phyloP scores from a whole-genome alignment of 2,797 vertebrate genomes.

The Cossypha polioptera region DNA sequence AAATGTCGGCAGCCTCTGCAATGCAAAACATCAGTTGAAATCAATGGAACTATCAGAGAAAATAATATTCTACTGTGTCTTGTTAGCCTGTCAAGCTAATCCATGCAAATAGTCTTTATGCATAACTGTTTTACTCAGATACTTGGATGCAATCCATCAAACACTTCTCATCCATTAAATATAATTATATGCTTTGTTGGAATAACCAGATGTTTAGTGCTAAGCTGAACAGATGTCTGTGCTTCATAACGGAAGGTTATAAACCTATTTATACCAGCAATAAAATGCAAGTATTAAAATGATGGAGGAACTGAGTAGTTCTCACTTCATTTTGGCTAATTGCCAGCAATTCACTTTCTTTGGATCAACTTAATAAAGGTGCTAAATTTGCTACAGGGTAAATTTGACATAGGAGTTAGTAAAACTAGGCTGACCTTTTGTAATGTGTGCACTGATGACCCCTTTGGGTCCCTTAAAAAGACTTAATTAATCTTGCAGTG shows the following conservation, averaged over 20 bases:
- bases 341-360: neutral
- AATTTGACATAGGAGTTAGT: neutral
- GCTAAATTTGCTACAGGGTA: neutral
- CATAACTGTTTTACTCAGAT: slow-evolving; percentile 65
- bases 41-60: neutral
- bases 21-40: neutral
- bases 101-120: slow-evolving; percentile 50
- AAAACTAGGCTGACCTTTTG: slow-evolving; percentile 13
- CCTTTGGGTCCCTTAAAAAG: neutral
- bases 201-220: slow-evolving; percentile 76
- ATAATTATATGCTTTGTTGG: slow-evolving; percentile 75
- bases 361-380: neutral
- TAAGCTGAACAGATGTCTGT: slow-evolving; percentile 73
- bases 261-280: slow-evolving; percentile 70
- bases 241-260: slow-evolving; percentile 70
- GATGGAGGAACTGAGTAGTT: slow-evolving; percentile 32
- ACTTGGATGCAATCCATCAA: slow-evolving; percentile 70
- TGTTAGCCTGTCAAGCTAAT: slow-evolving; percentile 58
- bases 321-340: slow-evolving; percentile 33
- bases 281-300: slow-evolving; percentile 68
- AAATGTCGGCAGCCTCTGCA: neutral
- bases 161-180: slow-evolving; percentile 76
- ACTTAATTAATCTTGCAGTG: neutral
- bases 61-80: slow-evolving; percentile 11
- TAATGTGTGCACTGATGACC: neutral